These are phyloP conservation scores for Augochlorella aurata DNA, from an alignment of 2,888 invertebrate species.

Conservation along the genomic window DNA sequence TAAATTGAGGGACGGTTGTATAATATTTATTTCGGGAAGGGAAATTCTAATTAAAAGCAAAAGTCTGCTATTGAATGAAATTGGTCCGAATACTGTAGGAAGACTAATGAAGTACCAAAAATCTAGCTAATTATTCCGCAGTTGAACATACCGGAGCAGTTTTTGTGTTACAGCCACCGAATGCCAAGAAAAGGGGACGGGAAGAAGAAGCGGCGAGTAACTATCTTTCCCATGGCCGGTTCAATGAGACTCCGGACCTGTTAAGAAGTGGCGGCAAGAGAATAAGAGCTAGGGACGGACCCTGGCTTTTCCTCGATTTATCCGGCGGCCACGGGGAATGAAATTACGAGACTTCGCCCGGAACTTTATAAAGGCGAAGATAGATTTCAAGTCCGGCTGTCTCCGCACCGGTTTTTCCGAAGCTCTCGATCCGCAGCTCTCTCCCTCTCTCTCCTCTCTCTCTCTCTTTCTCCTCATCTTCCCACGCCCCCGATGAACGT, in stretches of 20 bases:
- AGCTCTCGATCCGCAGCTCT: not conserved
- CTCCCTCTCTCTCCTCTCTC: too few species aligned
- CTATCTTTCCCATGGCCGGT: slow-evolving; percentile 36
- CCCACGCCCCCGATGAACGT: not conserved
- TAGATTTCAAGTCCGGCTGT: slow-evolving; percentile 48
- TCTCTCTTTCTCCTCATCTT: not conserved
- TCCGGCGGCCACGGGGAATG: slow-evolving; percentile 52
- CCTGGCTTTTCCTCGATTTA: slow-evolving; percentile 58
- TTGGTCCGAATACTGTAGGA: too few species aligned
- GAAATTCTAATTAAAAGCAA: too few species aligned
- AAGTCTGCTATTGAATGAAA: too few species aligned
- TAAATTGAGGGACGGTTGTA: too few species aligned
- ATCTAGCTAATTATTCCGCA: not conserved
- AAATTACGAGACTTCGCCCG: slow-evolving; percentile 59
- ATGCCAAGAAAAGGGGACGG: not conserved
- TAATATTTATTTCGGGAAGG: too few species aligned
- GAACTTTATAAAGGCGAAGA: slow-evolving; percentile 50
- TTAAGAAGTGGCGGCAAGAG: slow-evolving; percentile 24
- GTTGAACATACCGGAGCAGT: not conserved
- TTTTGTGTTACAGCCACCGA: not conserved
- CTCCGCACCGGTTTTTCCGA: slow-evolving; percentile 24
- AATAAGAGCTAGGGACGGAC: slow-evolving; percentile 34
- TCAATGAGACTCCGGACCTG: slow-evolving; percentile 26
- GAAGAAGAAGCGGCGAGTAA: slow-evolving; percentile 49
- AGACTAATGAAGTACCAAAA: not conserved